Base-by-base conservation (phyloP, 1,140 invertebrate genomes). In the Homarus americanus region DNA sequence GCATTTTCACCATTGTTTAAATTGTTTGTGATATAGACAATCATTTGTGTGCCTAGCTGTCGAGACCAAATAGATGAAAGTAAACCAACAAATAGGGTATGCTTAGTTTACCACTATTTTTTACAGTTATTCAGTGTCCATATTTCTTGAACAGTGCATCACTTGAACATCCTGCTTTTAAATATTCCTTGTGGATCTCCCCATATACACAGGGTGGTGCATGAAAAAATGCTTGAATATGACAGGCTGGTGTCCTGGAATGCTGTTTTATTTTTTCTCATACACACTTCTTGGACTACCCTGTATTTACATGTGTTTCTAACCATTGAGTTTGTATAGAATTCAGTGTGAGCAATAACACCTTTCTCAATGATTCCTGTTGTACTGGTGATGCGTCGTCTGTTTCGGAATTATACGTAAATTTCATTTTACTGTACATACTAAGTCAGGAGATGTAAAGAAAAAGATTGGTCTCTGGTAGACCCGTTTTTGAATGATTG, bases 391-490 rank as follows among this genome's bases (percentile, higher is more conserved):
- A 40, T 40, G 3, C 12, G 36, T 76, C 24, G n/a, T 69, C n/a
- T 32, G 4, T 69, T 69, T 28, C 15, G 24, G 4, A 28, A 28
- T 5, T 69, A 32, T 28, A 69, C 28, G 63, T 69, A 69, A 28
- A 28, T 28, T 24, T 28, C 28, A 69, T 10, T 7, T 40, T 76
- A 69, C 20, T n/a, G n/a, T 76, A 76, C 10, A 17, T 76, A 24
- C 15, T 40, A 76, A 41, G 76, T 9, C 38, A 40, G 3, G n/a
- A 79, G 53, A 79, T 78, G 32, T 78, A 36, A 4, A 79, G 20
- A 28, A 79, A 79, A 12, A 79, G 41, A 4, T 53, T 53, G 76
- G 76, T 79, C 40, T 79, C 76, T 40, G 73, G 36, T n/a, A 76
- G 73, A 76, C 73, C 73, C 53, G 10, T 79, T 79, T 49, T n/a